phyloP scores from a whole-genome alignment of 64 coral and sea anemone genomes.

The Platygyra sinensis region DNA sequence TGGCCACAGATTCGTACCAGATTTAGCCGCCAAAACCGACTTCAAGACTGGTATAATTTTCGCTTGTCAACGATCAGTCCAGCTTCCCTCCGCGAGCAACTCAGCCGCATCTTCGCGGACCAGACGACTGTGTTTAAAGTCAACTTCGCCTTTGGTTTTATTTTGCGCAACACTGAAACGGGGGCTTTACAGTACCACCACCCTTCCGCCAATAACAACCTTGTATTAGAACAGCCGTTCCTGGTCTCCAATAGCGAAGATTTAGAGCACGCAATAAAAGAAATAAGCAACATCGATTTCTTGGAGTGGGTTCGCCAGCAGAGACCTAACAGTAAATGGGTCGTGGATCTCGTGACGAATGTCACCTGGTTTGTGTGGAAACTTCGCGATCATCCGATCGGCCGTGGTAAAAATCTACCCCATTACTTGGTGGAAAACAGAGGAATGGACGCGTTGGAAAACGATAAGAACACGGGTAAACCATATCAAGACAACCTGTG shows the following conservation, averaged over 20 bases:
- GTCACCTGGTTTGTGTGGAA: not conserved
- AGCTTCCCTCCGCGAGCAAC: not conserved
- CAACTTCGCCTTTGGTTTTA: slow-evolving; percentile 8
- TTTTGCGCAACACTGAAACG: not conserved
- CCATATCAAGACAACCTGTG: too few species aligned
- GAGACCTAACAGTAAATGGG: not conserved
- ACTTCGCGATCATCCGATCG: not conserved
- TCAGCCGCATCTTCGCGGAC: slow-evolving; percentile 5
- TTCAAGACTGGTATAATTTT: slow-evolving; percentile 50
- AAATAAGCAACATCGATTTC: not conserved
- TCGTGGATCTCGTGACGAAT: not conserved
- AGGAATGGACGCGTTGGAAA: not conserved
- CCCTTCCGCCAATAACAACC: not conserved
- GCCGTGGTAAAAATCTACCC: not conserved
- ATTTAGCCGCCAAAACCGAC: slow-evolving; percentile 15
- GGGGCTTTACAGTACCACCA: not conserved
- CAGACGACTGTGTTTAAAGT: slow-evolving; percentile 25
- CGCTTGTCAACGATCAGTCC: not conserved
- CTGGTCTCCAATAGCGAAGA: not conserved
- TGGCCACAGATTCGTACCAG: slow-evolving; percentile 26
- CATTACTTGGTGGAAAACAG: not conserved
- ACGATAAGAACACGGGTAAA: too few species aligned
- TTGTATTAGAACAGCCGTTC: not conserved
- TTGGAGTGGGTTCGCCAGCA: not conserved
- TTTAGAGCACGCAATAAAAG: not conserved